Conservation (phyloP, 2,113 vertebrate genomes). For the Sander vitreus region DNA sequence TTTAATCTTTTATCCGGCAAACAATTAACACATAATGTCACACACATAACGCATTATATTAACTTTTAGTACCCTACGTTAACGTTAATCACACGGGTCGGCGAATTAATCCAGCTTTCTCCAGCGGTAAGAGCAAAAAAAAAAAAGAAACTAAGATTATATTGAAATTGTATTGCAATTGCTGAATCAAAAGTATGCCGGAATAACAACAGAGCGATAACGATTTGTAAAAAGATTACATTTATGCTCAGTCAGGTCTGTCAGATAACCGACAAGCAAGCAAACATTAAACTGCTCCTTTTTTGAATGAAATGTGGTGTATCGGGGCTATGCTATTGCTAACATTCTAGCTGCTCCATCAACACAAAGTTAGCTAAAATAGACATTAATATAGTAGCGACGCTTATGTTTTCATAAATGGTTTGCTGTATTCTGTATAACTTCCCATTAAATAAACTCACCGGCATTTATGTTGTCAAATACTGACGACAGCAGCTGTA, state of each 20-base stretch:
- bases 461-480: constrained; percentile 46
- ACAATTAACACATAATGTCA: rapidly evolving
- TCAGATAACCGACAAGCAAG: rapidly evolving
- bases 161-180: rapidly evolving
- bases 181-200: not conserved
- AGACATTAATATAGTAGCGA: rapidly evolving
- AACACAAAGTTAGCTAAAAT: not conserved
- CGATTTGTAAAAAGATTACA: rapidly evolving
- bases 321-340: constrained; percentile 13
- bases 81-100: not conserved
- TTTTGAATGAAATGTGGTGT: not conserved
- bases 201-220: rapidly evolving
- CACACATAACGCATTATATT: not conserved
- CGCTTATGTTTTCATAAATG: rapidly evolving
- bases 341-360: not conserved
- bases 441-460: constrained; percentile 39
- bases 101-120: not conserved
- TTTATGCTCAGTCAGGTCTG: rapidly evolving
- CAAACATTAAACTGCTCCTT: rapidly evolving
- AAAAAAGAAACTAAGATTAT: not conserved
- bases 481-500: not conserved
- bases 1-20: not conserved
- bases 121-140: rapidly evolving
- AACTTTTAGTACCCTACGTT: not conserved
- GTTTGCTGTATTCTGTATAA: not conserved